A percentile compares a stretch with the other conserved stretches of the same genome.
These are phyloP conservation scores for Girardinichthys multiradiatus DNA, from an alignment of 2,113 vertebrate genomes.

Conservation along the genomic window DNA sequence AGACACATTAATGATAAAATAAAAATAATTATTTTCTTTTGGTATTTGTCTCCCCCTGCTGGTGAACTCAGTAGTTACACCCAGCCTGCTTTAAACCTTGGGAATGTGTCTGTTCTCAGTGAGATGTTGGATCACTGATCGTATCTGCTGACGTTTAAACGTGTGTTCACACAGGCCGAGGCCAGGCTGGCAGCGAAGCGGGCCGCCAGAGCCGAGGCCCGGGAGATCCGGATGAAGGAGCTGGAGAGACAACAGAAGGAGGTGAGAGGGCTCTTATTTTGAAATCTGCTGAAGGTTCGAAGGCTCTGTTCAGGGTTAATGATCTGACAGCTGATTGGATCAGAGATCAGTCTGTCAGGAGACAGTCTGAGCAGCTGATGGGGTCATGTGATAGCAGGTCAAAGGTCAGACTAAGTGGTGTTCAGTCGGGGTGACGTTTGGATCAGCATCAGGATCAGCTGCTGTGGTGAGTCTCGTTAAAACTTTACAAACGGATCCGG, in stretches of 20 bases:
- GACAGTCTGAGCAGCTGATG: not conserved
- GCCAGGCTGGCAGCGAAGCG: slow-evolving; percentile 88
- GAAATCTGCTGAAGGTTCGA: slow-evolving; percentile 3
- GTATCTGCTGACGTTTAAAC: not conserved
- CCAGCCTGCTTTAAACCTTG: no score
- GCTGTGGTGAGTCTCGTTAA: not conserved
- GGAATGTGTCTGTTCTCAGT: no score
- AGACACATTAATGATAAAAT: no score
- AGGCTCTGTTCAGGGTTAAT: not conserved
- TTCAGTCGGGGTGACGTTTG: not conserved
- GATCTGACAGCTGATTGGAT: not conserved
- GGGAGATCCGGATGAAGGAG: slow-evolving; percentile 94
- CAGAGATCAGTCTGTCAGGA: not conserved
- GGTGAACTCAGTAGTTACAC: no score
- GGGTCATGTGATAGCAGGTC: slow-evolving; percentile 5
- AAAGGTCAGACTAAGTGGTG: slow-evolving; percentile 7
- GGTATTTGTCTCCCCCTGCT: no score
- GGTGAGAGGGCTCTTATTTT: slow-evolving; percentile 73
- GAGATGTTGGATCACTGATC: no score
- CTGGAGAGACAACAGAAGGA: slow-evolving; percentile 93
- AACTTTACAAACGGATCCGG: not conserved
- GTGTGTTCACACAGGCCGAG: slow-evolving; percentile 82
- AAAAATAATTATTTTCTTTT: no score
- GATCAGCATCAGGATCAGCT: not conserved
- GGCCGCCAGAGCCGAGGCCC: slow-evolving; percentile 87